Percentiles rank a stretch among this genome's conserved stretches.
Conservation (phyloP, 2,888 invertebrate species). For the Perizoma affinitatum region DNA sequence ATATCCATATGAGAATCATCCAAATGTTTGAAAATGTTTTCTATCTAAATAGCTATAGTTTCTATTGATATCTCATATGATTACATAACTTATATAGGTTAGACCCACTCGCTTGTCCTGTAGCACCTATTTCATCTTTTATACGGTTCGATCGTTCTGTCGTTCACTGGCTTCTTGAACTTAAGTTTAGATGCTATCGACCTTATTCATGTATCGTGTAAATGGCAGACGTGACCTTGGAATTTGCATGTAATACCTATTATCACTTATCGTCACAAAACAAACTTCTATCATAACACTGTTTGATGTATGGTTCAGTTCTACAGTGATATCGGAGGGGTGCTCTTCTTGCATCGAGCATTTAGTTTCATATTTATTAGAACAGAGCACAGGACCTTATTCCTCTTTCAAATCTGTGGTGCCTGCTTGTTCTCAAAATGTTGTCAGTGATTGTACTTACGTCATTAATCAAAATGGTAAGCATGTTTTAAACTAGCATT, state of each 20-base stretch:
- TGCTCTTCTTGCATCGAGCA: neutral
- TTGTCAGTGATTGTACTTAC: conserved; percentile 24
- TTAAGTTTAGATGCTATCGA: conserved; percentile 5
- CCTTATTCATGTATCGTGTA: conserved; percentile 3
- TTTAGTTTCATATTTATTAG: no score
- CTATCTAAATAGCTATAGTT: no score
- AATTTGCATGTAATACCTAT: conserved; percentile 10
- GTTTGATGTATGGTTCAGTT: conserved; percentile 15
- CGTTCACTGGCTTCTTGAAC: no score
- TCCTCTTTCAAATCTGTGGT: no score
- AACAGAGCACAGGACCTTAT: no score
- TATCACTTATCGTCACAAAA: conserved; percentile 21
- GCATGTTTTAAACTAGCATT: neutral
- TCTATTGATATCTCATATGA: no score
- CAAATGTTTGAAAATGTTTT: no score
- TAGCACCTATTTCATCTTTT: no score
- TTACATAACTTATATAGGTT: no score
- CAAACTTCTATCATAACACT: conserved; percentile 5
- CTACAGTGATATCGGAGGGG: conserved; percentile 5
- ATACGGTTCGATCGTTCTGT: no score
- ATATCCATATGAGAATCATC: no score
- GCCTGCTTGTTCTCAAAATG: conserved; percentile 6
- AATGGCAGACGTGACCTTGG: conserved; percentile 9
- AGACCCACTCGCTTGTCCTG: no score
- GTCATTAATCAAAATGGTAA: conserved; percentile 29